Evolutionary conservation across 53 echinoderm and acorn worm species (phyloP).

Genomic region (Glandiceps talaboti): DNA sequence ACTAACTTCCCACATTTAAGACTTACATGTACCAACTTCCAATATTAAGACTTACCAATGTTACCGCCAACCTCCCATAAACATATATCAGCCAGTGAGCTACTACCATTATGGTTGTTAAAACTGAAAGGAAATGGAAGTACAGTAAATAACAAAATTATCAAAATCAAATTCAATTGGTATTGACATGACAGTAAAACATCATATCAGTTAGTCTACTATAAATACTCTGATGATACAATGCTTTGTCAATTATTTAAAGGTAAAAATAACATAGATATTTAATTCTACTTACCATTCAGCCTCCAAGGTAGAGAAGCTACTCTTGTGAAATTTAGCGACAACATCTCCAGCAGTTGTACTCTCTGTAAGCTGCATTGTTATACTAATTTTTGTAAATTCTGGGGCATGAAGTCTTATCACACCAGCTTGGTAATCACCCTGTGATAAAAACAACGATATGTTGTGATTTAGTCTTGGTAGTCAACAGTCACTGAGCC

Average conservation of each 20-base stretch:
- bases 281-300: not conserved
- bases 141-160: too few species aligned
- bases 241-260: too few species aligned
- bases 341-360: conserved; percentile 93
- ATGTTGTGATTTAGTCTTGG: too few species aligned
- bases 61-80: conserved; percentile 82
- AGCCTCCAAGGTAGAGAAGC: not conserved
- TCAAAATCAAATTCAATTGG: too few species aligned
- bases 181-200: too few species aligned
- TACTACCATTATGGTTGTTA: not conserved
- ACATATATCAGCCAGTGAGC: not conserved
- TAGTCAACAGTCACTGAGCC: too few species aligned
- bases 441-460: conserved; percentile 19
- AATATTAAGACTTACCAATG: conserved; percentile 56
- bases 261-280: too few species aligned
- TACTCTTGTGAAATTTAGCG: conserved; percentile 50
- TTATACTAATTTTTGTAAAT: conserved; percentile 63
- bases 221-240: too few species aligned
- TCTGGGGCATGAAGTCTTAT: conserved; percentile 85
- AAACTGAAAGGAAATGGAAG: too few species aligned
- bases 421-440: conserved; percentile 66
- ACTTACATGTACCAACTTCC: not conserved
- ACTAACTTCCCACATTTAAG: not conserved
- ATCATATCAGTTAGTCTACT: too few species aligned
- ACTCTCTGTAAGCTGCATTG: conserved; percentile 67